Evolutionary conservation across 2,888 invertebrate species (phyloP).

Genomic region (Coenonympha arcania): DNA sequence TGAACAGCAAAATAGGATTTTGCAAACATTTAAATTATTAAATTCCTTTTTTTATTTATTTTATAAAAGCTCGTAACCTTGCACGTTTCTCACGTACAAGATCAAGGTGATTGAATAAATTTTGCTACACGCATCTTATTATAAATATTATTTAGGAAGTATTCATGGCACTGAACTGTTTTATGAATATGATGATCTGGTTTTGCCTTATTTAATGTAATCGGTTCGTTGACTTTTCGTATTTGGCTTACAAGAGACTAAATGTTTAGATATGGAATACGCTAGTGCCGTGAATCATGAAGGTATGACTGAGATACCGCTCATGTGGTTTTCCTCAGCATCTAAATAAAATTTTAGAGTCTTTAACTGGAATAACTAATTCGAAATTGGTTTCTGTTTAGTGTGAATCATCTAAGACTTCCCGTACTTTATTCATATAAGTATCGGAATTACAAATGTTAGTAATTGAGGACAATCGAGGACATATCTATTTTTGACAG

Average conservation of each 20-base stretch:
- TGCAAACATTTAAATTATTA: too few species aligned
- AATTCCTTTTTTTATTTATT: too few species aligned
- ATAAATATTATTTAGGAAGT: conserved; percentile 16
- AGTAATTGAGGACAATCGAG: too few species aligned
- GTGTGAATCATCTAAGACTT: background rate
- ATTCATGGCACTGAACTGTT: conserved; percentile 26
- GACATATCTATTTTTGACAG: too few species aligned
- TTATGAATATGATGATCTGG: conserved; percentile 29
- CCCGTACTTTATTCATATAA: too few species aligned
- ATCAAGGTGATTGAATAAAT: background rate
- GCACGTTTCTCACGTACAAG: background rate
- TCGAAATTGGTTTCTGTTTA: background rate
- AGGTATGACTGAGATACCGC: background rate
- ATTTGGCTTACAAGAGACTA: conserved; percentile 8
- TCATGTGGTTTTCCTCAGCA: conserved; percentile 1
- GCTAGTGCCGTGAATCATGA: background rate
- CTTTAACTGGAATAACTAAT: background rate
- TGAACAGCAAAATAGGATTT: too few species aligned
- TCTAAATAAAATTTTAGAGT: background rate
- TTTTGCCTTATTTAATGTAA: conserved; percentile 34
- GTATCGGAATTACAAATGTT: too few species aligned
- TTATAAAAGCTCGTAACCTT: too few species aligned
- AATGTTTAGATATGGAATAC: background rate
- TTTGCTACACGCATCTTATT: background rate
- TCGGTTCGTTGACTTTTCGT: conserved; percentile 35